Conservation (phyloP, 2,797 vertebrate species). For the Aeoliscus strigatus region DNA sequence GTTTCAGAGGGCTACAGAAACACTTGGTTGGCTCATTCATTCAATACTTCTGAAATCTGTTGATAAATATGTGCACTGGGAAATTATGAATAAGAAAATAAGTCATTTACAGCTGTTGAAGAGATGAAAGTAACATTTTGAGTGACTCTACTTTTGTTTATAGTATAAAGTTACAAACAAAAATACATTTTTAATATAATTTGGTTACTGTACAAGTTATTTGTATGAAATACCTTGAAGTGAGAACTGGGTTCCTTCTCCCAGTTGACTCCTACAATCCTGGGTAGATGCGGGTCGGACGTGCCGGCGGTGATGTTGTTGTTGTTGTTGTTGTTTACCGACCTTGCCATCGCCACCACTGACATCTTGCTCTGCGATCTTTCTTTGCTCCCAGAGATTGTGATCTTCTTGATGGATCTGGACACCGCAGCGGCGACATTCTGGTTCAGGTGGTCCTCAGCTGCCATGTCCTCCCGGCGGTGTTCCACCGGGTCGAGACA, state of each 20-base stretch:
- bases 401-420: conserved; percentile 78
- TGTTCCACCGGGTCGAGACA: conserved; percentile 32
- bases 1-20: too few relatives aligned
- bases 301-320: conserved; percentile 46
- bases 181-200: too few relatives aligned
- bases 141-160: too few relatives aligned
- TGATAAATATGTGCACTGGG: too few relatives aligned
- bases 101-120: too few relatives aligned
- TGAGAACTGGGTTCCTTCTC: conserved; percentile 69
- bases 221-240: conserved; percentile 74
- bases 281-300: conserved; percentile 54
- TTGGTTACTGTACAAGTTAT: too few relatives aligned
- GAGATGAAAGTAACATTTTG: too few relatives aligned
- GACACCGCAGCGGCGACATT: conserved; percentile 59
- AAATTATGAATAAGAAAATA: too few relatives aligned
- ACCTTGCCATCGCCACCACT: conserved; percentile 19
- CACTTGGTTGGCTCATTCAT: too few relatives aligned
- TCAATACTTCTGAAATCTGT: too few relatives aligned
- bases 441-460: conserved; percentile 69
- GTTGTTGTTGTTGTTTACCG: conserved; percentile 72
- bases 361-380: conserved; percentile 21
- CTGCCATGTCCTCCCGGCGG: conserved; percentile 50
- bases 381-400: conserved; percentile 67
- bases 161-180: too few relatives aligned
- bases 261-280: conserved; percentile 72